phyloP scores from a whole-genome alignment of 1,140 invertebrate genomes.

The Drosophila carrolli region DNA sequence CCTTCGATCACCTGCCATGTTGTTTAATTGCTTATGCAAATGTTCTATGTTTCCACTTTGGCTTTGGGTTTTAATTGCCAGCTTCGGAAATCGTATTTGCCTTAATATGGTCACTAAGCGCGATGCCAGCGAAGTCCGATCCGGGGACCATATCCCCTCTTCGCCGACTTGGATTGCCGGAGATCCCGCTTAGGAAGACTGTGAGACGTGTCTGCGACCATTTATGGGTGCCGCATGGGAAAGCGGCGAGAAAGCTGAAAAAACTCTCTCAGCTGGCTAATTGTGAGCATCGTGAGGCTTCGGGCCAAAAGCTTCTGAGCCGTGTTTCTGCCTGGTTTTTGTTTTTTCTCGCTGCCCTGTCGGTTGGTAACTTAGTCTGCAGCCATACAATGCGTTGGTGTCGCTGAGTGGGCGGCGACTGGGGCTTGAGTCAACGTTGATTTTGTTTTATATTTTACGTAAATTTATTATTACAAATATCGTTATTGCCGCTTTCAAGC shows the following conservation, averaged over 20 bases:
- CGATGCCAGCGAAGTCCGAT: slow-evolving; percentile 44
- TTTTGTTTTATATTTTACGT: slow-evolving; percentile 80
- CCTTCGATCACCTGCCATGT: slow-evolving; percentile 16
- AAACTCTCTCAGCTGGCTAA: slow-evolving; percentile 66
- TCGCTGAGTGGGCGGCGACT: slow-evolving; percentile 39
- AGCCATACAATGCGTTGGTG: slow-evolving; percentile 33
- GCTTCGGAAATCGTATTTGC: slow-evolving; percentile 74
- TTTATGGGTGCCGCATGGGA: slow-evolving; percentile 68
- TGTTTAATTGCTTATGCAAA: slow-evolving; percentile 67
- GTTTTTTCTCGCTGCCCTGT: slow-evolving; percentile 21
- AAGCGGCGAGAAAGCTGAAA: slow-evolving; percentile 71
- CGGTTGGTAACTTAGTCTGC: slow-evolving; percentile 38
- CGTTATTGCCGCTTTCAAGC: slow-evolving; percentile 78
- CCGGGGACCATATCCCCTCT: slow-evolving; percentile 24
- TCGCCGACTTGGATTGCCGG: slow-evolving; percentile 1
- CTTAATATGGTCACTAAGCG: slow-evolving; percentile 74
- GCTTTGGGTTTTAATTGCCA: slow-evolving; percentile 74
- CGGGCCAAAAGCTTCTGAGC: slow-evolving; percentile 58
- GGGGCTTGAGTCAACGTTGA: slow-evolving; percentile 59
- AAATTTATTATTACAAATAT: slow-evolving; percentile 83
- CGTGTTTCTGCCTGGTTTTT: slow-evolving; percentile 49
- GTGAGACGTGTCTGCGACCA: slow-evolving; percentile 50
- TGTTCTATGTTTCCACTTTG: slow-evolving; percentile 65
- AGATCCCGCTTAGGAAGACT: slow-evolving; percentile 66
- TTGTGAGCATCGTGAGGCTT: slow-evolving; percentile 67